phyloP scores from a whole-genome alignment of 1,140 invertebrate genomes.

The Drosophila ambigua region DNA sequence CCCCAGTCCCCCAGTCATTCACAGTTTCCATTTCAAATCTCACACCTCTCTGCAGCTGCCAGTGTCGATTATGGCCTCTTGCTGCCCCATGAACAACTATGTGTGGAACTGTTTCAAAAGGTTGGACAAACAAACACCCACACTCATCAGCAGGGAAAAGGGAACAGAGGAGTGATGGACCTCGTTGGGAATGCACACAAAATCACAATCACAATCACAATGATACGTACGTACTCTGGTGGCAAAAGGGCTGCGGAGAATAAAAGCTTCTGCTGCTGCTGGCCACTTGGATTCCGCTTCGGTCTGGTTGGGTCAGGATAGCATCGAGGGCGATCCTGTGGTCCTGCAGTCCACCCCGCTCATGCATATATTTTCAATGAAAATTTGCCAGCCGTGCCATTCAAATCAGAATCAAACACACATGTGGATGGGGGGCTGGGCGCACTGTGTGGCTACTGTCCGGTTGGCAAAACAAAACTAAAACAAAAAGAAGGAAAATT shows the following conservation, averaged over 20 bases:
- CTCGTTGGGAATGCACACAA: slow-evolving; percentile 12
- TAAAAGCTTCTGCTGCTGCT: slow-evolving; percentile 24
- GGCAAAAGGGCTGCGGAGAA: slow-evolving; percentile 19
- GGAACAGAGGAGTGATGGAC: slow-evolving; percentile 18
- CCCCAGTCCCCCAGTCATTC: too few species aligned
- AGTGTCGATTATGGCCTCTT: slow-evolving; percentile 38
- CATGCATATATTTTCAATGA: slow-evolving; percentile 53
- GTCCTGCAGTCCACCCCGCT: slow-evolving; percentile 28
- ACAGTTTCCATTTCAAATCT: slow-evolving; percentile 2
- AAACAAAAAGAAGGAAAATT: slow-evolving; percentile 50
- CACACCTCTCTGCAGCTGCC: not conserved
- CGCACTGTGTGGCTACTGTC: slow-evolving; percentile 13
- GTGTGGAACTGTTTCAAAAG: slow-evolving; percentile 30
- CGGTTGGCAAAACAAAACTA: slow-evolving; percentile 68
- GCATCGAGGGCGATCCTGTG: not conserved
- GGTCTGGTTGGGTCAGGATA: slow-evolving; percentile 32
- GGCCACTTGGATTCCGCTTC: slow-evolving; percentile 35
- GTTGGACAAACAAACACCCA: slow-evolving; percentile 24
- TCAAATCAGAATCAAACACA: slow-evolving; percentile 56
- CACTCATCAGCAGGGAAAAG: slow-evolving; percentile 25
- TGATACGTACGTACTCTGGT: not conserved
- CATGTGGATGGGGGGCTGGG: slow-evolving; percentile 11
- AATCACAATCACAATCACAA: slow-evolving; percentile 28
- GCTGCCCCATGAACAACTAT: slow-evolving; percentile 34
- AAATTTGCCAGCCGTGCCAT: slow-evolving; percentile 56